These are phyloP conservation scores for Actinostola sp. DNA, from an alignment of 92 coral and sea anemone species.

Conservation along the genomic window DNA sequence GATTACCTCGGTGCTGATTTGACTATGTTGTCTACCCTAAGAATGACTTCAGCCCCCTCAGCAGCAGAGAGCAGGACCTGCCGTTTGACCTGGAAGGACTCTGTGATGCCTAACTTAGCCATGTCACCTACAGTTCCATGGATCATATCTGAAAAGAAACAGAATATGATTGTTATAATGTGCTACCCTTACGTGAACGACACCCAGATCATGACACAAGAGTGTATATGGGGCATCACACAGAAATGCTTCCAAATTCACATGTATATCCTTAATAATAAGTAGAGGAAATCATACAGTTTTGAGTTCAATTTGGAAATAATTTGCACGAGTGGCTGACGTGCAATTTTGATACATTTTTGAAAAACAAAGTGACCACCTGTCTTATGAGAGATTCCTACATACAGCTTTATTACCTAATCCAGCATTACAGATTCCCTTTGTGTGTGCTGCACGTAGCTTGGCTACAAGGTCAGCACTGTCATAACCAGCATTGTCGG, in stretches of 20 bases:
- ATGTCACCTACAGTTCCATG: conserved; percentile 90
- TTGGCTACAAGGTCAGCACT: conserved; percentile 96
- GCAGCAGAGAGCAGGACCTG: conserved; percentile 95
- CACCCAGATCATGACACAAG: neutral
- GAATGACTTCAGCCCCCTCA: conserved; percentile 97
- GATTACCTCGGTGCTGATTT: conserved; percentile 97
- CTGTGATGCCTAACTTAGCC: conserved; percentile 94
- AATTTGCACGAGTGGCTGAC: neutral
- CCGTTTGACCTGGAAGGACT: conserved; percentile 91
- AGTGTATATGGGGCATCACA: too few species aligned
- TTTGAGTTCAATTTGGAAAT: too few species aligned
- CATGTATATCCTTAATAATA: too few species aligned
- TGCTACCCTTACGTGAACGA: neutral
- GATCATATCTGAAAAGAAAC: conserved; percentile 69
- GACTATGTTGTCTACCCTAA: conserved; percentile 95
- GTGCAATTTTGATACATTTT: too few species aligned
- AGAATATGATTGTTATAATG: neutral
- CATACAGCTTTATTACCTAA: too few species aligned
- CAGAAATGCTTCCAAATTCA: too few species aligned
- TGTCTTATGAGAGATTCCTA: too few species aligned
- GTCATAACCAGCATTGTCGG: conserved; percentile 99
- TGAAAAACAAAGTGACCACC: too few species aligned
- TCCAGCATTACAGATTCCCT: conserved; percentile 85
- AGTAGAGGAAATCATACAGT: too few species aligned
- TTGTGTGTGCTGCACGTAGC: conserved; percentile 94